Percentiles rank a stretch among this genome's conserved stretches.
phyloP scores from a whole-genome alignment of 2,797 vertebrate species.

The Glyptemys insculpta region DNA sequence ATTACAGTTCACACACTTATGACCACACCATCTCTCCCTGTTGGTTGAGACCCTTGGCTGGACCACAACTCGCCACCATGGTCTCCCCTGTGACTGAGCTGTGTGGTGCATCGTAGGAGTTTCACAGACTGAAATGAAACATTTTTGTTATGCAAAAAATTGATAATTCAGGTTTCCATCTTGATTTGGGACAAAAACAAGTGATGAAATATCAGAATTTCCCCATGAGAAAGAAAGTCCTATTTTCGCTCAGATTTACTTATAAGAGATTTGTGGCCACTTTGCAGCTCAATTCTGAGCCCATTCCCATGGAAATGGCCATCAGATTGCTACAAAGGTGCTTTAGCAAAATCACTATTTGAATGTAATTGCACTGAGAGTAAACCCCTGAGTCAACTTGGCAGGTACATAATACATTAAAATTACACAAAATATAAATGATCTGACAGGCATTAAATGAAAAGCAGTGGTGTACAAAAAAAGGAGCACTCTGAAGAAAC shows the following conservation, averaged over 20 bases:
- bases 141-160: not conserved
- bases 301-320: slow-evolving; percentile 52
- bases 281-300: not conserved
- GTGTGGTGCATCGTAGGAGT: not conserved
- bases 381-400: slow-evolving; percentile 65
- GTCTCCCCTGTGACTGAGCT: not conserved
- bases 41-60: not conserved
- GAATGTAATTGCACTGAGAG: slow-evolving; percentile 65
- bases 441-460: slow-evolving; percentile 32
- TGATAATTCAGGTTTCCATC: not conserved
- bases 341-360: slow-evolving; percentile 63
- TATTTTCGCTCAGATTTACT: not conserved
- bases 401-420: slow-evolving; percentile 42
- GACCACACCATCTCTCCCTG: not conserved
- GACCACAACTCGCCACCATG: not conserved
- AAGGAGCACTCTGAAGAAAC: slow-evolving; percentile 9
- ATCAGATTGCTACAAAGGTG: slow-evolving; percentile 53
- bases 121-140: not conserved
- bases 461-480: slow-evolving; percentile 23
- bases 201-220: not conserved
- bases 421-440: slow-evolving; percentile 59
- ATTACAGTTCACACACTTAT: not conserved
- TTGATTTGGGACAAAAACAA: not conserved
- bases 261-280: not conserved
- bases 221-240: not conserved